These are phyloP conservation scores for Chaetoderma sp. DNA, from an alignment of 2,888 invertebrate species.

Conservation along the genomic window DNA sequence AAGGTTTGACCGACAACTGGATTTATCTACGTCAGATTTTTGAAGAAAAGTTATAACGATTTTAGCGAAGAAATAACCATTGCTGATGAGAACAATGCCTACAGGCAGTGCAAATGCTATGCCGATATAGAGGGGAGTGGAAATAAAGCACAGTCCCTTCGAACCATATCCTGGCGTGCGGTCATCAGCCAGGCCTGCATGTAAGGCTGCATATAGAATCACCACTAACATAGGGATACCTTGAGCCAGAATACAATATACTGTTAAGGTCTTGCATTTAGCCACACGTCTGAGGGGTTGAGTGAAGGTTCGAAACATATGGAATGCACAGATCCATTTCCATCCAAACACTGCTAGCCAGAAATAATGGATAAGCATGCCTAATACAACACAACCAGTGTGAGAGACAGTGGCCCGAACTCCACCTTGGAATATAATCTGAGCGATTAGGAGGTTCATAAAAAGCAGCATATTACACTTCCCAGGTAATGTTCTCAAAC, in stretches of 20 bases:
- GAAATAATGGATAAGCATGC: conserved; percentile 4
- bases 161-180: too few species aligned
- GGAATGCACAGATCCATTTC: background rate
- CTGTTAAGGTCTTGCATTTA: background rate
- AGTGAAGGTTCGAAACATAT: background rate
- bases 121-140: background rate
- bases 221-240: background rate
- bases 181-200: too few species aligned
- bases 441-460: background rate
- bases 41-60: background rate
- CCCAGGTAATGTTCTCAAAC: background rate
- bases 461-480: background rate
- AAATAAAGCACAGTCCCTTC: conserved; percentile 1
- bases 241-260: background rate
- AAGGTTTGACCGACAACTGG: background rate
- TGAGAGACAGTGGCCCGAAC: background rate
- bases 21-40: background rate
- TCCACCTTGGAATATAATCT: background rate
- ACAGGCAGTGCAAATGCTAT: background rate
- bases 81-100: background rate
- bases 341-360: conserved; percentile 3
- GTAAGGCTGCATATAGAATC: too few species aligned
- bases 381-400: background rate
- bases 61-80: background rate
- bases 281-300: background rate